These are phyloP conservation scores for Leuctra nigra DNA, from an alignment of 2,888 invertebrate genomes.

Conservation along the genomic window DNA sequence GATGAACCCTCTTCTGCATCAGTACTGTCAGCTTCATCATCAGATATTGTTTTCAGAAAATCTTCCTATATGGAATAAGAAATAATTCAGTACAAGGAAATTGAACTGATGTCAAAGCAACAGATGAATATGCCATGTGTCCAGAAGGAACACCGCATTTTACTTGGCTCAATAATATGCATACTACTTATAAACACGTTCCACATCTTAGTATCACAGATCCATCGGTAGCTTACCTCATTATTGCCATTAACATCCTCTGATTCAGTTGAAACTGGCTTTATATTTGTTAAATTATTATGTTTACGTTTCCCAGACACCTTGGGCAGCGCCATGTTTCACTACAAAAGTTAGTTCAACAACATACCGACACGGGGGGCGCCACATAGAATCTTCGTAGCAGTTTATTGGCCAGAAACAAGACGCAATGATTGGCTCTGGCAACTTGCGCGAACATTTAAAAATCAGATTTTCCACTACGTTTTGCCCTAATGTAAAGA, in stretches of 20 bases:
- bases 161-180: not conserved
- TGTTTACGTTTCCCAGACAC: not conserved
- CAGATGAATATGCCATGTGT: not conserved
- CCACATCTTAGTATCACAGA: not conserved
- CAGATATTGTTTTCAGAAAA: constrained; percentile 25
- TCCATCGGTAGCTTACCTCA: not conserved
- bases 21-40: constrained; percentile 42
- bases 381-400: too few relatives aligned
- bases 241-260: not conserved
- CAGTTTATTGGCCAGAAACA: too few relatives aligned
- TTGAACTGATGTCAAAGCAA: not conserved
- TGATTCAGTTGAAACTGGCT: not conserved
- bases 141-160: not conserved
- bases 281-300: not conserved
- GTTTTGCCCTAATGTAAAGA: too few relatives aligned
- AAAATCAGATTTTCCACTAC: too few relatives aligned
- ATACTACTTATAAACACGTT: not conserved
- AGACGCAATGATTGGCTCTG: too few relatives aligned
- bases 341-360: too few relatives aligned
- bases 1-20: constrained; percentile 34
- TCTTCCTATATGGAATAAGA: constrained; percentile 11
- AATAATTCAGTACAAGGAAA: constrained; percentile 3
- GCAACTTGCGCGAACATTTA: too few relatives aligned
- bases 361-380: too few relatives aligned
- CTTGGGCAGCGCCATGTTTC: not conserved